A percentile compares a stretch with the other conserved stretches of the same genome.
Conservation (phyloP, 2,888 invertebrate genomes). For the Eristalis pertinax region DNA sequence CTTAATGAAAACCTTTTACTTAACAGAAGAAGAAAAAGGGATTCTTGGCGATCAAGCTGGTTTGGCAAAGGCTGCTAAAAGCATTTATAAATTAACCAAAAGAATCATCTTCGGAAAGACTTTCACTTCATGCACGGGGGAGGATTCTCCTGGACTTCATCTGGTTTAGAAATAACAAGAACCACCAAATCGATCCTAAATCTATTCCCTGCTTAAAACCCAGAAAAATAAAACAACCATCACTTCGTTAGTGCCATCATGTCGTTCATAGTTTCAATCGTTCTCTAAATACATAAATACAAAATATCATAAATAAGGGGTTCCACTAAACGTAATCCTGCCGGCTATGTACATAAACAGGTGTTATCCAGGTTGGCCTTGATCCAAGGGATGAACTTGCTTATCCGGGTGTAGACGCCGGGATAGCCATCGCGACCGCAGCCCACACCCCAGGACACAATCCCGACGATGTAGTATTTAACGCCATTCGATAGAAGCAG, state of each 20-base stretch:
- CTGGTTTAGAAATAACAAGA: no score
- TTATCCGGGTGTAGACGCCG: constrained; percentile 82
- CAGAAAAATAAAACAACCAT: background rate
- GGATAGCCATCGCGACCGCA: constrained; percentile 82
- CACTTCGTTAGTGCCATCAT: background rate
- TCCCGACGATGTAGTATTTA: constrained; percentile 90
- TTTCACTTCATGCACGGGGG: no score
- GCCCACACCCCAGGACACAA: constrained; percentile 92
- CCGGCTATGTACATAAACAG: constrained; percentile 85
- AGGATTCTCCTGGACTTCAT: no score
- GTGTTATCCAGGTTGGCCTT: constrained; percentile 88
- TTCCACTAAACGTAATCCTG: constrained; percentile 15
- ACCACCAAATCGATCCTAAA: no score
- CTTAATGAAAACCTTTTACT: no score
- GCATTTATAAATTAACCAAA: no score
- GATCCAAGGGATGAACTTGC: constrained; percentile 86
- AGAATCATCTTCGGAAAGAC: no score
- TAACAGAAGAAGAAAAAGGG: no score
- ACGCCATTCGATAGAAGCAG: constrained; percentile 88
- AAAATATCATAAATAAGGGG: constrained; percentile 39
- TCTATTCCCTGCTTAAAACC: no score
- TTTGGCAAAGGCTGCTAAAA: no score
- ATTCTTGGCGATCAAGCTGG: no score
- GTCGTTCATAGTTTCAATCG: background rate
- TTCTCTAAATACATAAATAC: constrained; percentile 53